These are phyloP conservation scores for Atherix ibis DNA, from an alignment of 2,888 invertebrate genomes.

Conservation along the genomic window DNA sequence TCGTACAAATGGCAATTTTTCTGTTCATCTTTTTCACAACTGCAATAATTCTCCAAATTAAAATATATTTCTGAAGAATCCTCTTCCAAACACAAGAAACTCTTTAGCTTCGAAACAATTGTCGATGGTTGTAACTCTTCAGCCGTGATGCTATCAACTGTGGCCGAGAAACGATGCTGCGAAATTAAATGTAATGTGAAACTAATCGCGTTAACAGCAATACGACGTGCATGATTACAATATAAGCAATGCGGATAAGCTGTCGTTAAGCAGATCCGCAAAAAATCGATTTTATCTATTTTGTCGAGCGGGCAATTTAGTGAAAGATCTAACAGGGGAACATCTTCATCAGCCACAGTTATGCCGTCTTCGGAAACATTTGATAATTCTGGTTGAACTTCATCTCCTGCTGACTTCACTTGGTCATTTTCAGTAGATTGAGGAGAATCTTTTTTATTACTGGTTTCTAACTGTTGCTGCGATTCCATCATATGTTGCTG, in stretches of 20 bases:
- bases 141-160: constrained; percentile 60
- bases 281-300: constrained; percentile 51
- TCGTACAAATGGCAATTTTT: constrained; percentile 42
- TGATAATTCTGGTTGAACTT: not conserved
- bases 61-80: constrained; percentile 50
- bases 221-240: constrained; percentile 72
- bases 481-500: not conserved
- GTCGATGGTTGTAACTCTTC: constrained; percentile 56
- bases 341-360: constrained; percentile 44
- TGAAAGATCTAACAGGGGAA: constrained; percentile 51
- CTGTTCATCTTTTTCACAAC: constrained; percentile 39
- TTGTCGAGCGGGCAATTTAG: constrained; percentile 60
- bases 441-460: constrained; percentile 20
- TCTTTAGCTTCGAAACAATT: constrained; percentile 50
- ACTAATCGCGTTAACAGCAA: constrained; percentile 70
- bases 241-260: constrained; percentile 61
- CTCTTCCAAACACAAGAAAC: constrained; percentile 29
- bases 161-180: constrained; percentile 64
- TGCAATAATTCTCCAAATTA: constrained; percentile 56
- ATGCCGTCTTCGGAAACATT: constrained; percentile 27
- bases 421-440: constrained; percentile 27
- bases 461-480: constrained; percentile 14
- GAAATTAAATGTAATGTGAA: constrained; percentile 63
- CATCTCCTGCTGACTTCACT: constrained; percentile 7
- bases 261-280: constrained; percentile 56